A percentile compares a stretch with the other conserved stretches of the same genome.
Conservation (phyloP, 2,797 vertebrate species). For the Podargus strigoides region DNA sequence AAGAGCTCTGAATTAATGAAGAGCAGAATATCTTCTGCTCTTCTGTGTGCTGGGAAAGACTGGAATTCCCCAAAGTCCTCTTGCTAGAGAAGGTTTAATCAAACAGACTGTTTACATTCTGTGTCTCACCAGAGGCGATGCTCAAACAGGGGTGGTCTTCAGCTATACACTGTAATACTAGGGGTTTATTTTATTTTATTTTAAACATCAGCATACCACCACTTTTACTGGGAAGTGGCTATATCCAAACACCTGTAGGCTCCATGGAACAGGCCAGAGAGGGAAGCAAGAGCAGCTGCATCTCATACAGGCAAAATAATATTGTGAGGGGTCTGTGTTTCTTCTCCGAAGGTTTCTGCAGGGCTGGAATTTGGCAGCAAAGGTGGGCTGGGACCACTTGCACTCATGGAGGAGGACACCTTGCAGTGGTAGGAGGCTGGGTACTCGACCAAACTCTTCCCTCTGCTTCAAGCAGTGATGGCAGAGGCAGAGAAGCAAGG, state of each 20-base stretch:
- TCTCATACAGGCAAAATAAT: neutral
- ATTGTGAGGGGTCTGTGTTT: neutral
- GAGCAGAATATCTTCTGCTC: conserved; percentile 9
- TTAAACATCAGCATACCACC: conserved; percentile 22
- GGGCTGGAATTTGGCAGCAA: neutral
- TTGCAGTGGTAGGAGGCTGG: neutral
- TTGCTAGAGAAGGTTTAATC: conserved; percentile 50
- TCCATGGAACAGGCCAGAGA: neutral
- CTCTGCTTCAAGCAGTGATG: neutral
- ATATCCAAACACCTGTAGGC: conserved; percentile 37
- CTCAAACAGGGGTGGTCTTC: conserved; percentile 40
- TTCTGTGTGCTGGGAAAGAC: neutral
- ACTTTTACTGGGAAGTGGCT: neutral
- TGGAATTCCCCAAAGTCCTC: conserved; percentile 47
- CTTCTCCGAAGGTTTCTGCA: neutral
- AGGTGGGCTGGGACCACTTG: neutral
- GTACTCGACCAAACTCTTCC: neutral
- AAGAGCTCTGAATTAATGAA: conserved; percentile 30
- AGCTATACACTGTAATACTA: neutral
- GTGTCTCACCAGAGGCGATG: conserved; percentile 15
- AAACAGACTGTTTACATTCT: conserved; percentile 49
- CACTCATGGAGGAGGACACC: neutral
- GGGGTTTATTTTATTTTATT: conserved; percentile 30
- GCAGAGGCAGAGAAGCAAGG: neutral
- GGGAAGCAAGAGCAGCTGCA: neutral